These are phyloP conservation scores for Drosophila saltans DNA, from an alignment of 1,140 invertebrate genomes.

Conservation along the genomic window DNA sequence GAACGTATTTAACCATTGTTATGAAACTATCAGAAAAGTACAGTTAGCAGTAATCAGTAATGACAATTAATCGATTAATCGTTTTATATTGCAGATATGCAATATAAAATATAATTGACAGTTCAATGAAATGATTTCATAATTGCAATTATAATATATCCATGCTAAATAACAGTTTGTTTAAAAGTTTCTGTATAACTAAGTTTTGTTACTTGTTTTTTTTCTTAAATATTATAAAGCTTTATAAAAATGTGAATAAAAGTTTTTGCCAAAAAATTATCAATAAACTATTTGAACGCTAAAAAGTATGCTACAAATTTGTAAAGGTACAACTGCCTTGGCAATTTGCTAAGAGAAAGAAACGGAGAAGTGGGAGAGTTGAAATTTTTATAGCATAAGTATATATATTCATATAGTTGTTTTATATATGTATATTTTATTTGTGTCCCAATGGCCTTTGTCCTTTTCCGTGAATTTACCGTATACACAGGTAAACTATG, in stretches of 20 bases:
- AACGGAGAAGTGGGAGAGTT: background rate
- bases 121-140: no score
- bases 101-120: no score
- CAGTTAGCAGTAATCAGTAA: background rate
- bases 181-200: no score
- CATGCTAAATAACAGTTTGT: no score
- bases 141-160: no score
- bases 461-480: background rate
- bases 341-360: background rate
- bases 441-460: constrained; percentile 2
- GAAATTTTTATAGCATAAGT: background rate
- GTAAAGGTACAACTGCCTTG: background rate
- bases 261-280: no score
- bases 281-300: background rate
- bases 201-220: no score
- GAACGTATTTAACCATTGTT: no score
- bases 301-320: background rate
- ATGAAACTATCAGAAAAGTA: background rate
- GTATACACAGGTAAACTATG: constrained; percentile 5
- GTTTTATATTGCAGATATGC: no score
- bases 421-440: background rate
- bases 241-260: no score
- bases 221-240: no score
- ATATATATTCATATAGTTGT: no score
- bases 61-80: background rate